These are phyloP conservation scores for Caligus rogercresseyi DNA, from an alignment of 1,140 invertebrate genomes.

Conservation along the genomic window DNA sequence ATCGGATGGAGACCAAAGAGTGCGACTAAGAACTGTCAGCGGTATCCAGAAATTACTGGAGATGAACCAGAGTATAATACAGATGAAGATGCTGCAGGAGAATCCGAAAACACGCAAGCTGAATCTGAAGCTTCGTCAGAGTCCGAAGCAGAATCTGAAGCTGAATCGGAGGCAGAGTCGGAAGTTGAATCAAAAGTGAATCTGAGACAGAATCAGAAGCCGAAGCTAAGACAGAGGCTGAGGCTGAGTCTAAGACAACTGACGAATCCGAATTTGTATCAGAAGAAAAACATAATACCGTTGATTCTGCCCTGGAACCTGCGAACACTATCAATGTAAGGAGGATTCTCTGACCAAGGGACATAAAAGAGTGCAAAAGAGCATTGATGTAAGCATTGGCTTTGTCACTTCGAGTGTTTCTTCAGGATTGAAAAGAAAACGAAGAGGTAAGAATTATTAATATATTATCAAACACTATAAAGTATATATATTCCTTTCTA, in stretches of 20 bases:
- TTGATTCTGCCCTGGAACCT: constrained; percentile 24
- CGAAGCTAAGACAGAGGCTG: constrained; percentile 27
- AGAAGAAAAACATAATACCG: too few relatives aligned
- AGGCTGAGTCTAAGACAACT: too few relatives aligned
- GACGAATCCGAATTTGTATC: too few relatives aligned
- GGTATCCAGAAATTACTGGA: constrained; percentile 39
- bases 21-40: constrained; percentile 49
- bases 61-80: constrained; percentile 22
- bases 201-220: too few relatives aligned
- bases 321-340: constrained; percentile 29
- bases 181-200: constrained; percentile 25
- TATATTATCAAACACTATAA: not conserved
- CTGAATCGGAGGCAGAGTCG: constrained; percentile 27
- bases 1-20: constrained; percentile 58
- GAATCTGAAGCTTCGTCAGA: constrained; percentile 22
- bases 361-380: constrained; percentile 3
- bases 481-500: not conserved
- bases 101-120: constrained; percentile 13
- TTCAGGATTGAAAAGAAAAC: not conserved
- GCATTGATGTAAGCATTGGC: constrained; percentile 17
- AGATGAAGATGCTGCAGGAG: constrained; percentile 20
- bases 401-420: constrained; percentile 9
- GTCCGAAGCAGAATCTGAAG: constrained; percentile 29
- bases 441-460: not conserved
- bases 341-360: constrained; percentile 8